Conservation (phyloP, 2,888 invertebrate species). For the Meandrusa payeni region DNA sequence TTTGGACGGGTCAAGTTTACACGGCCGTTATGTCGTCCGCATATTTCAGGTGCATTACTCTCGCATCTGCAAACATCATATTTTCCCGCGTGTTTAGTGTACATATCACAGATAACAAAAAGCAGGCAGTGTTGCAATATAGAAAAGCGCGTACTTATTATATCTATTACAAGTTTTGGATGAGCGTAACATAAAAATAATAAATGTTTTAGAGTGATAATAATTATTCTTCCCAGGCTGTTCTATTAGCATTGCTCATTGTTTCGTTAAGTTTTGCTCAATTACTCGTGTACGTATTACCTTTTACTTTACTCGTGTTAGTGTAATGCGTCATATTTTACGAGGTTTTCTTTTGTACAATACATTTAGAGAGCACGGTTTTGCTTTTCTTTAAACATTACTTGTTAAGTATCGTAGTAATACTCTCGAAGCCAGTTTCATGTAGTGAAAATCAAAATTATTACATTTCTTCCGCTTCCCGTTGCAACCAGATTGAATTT, state of each 20-base stretch:
- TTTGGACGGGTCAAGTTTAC: constrained; percentile 34
- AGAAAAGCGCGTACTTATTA: constrained; percentile 28
- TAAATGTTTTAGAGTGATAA: constrained; percentile 25
- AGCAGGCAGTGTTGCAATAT: constrained; percentile 57
- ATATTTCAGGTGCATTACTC: constrained; percentile 35
- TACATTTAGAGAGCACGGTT: constrained; percentile 75
- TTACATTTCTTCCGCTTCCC: constrained; percentile 29
- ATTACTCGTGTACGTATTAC: constrained; percentile 63
- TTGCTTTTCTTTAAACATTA: constrained; percentile 72
- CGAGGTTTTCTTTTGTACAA: constrained; percentile 52
- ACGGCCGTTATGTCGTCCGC: constrained; percentile 26
- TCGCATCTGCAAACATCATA: constrained; percentile 8
- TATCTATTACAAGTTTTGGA: constrained; percentile 26
- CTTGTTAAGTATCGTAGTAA: constrained; percentile 53
- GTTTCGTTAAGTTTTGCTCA: constrained; percentile 79
- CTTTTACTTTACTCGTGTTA: constrained; percentile 58
- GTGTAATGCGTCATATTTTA: constrained; percentile 51
- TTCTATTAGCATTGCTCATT: constrained; percentile 68
- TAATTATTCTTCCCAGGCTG: constrained; percentile 38
- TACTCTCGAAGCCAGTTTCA: constrained; percentile 39
- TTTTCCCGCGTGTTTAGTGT: constrained; percentile 54
- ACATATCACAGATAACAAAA: constrained; percentile 68
- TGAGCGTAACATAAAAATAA: constrained; percentile 23
- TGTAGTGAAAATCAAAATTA: constrained; percentile 32
- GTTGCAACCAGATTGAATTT: constrained; percentile 21